Evolutionary conservation across 2,113 vertebrate genomes (phyloP).

Genomic region (Psettodes erumei): DNA sequence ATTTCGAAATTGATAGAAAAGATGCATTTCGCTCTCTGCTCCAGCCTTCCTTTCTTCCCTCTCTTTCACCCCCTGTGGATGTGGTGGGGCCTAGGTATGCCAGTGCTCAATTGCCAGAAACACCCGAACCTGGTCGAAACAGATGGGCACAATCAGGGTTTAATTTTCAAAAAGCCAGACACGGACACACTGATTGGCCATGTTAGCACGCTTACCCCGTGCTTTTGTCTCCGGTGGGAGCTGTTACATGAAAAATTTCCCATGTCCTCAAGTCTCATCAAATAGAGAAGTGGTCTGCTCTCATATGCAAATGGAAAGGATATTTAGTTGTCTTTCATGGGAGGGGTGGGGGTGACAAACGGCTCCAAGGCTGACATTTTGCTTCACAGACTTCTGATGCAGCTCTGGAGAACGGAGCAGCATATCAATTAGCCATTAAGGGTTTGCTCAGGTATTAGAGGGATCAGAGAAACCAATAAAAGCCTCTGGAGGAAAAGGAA

Average conservation of each 20-base stretch:
- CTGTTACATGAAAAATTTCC: constrained; percentile 21
- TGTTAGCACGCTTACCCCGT: constrained; percentile 5
- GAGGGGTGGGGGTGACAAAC: constrained; percentile 11
- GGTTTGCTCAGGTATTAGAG: constrained; percentile 79
- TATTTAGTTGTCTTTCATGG: constrained; percentile 42
- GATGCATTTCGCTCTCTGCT: constrained; percentile 43
- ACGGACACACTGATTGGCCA: constrained; percentile 54
- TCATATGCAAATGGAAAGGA: constrained; percentile 50
- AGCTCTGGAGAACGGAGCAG: constrained; percentile 70
- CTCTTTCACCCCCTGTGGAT: not conserved
- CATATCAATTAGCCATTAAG: constrained; percentile 82
- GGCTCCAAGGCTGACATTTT: constrained; percentile 68
- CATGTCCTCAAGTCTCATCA: constrained; percentile 40
- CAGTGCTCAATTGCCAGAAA: constrained; percentile 57
- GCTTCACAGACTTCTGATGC: constrained; percentile 65
- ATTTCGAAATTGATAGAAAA: constrained; percentile 72
- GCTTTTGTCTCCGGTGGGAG: constrained; percentile 23
- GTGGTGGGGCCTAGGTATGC: constrained; percentile 35
- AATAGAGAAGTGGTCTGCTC: constrained; percentile 31
- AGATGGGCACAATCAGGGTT: constrained; percentile 70
- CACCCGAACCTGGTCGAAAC: constrained; percentile 64
- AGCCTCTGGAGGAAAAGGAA: constrained; percentile 57
- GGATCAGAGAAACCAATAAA: constrained; percentile 77
- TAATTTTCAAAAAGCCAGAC: constrained; percentile 61
- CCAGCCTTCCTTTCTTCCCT: not conserved